Evolutionary conservation across 2,113 vertebrate genomes (phyloP), one percentile per base, ranked within the genome.

Genomic region (Monarcha castaneiventris): DNA sequence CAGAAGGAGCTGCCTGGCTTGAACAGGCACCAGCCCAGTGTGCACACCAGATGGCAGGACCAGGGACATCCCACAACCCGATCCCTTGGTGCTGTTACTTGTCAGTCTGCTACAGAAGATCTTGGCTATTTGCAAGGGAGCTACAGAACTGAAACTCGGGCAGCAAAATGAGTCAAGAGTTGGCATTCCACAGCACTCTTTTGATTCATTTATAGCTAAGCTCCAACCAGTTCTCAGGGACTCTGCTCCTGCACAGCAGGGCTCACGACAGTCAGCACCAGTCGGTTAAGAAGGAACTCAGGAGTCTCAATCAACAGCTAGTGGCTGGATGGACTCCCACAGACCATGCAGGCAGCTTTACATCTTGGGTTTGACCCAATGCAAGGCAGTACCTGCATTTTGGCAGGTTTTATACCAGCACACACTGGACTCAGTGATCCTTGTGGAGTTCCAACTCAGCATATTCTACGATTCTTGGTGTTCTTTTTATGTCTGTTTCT

Each of bases 391-490:
- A 87, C 26, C 63, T 77, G 44, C 9, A 1, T 35, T 19, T 6
- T 41, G 44, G 75, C 33, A 76, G 32, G 49, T 43, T 71, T 55
- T 15, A 48, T 16, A 15, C 37, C 13, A 62, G 51, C 33, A 55
- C 13, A 9, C 18, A 16, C 1, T 10, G 11, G 39, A 68, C 46
- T 52, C 39, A 13, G 1, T 46, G n/a, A 62, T 62, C n/a, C 41
- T 55, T 49, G 55, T 43, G 71, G n/a, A 30, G 41, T 13, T 76
- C n/a, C n/a, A 55, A 5, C 11, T 76, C 30, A 16, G n/a, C 26
- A 29, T 9, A 18, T 55, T 62, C 30, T 16, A 32, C 0, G 0
- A 62, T 48, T 55, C 15, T 44, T 44, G 44, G 4, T 10, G 11
- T 13, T 32, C 33, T 43, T 54, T 41, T 64, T 29, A 44, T 23